Evolutionary conservation across 1,140 invertebrate genomes (phyloP).

Genomic region (Pollicipes pollicipes): DNA sequence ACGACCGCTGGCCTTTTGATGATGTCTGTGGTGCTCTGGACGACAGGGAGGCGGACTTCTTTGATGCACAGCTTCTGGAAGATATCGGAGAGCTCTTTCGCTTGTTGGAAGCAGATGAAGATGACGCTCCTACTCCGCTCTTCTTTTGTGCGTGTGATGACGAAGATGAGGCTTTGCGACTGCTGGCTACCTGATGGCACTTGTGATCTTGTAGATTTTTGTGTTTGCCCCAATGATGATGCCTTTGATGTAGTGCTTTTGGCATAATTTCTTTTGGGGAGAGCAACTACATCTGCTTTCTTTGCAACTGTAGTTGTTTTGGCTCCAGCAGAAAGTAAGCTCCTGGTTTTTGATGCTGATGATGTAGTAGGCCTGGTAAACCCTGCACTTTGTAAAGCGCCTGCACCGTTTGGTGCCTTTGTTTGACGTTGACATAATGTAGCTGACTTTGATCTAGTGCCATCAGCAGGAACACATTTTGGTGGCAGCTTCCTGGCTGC

Average conservation of each 20-base stretch:
- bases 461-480: no score
- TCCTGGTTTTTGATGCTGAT: not conserved
- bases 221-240: not conserved
- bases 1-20: not conserved
- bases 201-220: not conserved
- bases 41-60: not conserved
- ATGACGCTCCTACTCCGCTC: not conserved
- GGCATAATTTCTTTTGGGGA: not conserved
- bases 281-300: not conserved
- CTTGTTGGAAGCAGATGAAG: no score
- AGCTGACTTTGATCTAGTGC: not conserved
- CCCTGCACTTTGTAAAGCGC: not conserved
- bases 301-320: not conserved
- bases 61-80: not conserved
- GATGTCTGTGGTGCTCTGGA: not conserved
- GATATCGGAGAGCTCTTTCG: not conserved
- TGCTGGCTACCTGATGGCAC: not conserved
- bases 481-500: no score
- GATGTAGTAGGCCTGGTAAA: not conserved
- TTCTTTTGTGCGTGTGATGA: no score
- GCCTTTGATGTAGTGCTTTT: not conserved
- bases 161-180: not conserved
- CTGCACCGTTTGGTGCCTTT: not conserved
- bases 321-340: not conserved
- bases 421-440: not conserved